These are phyloP conservation scores for Aphelocoma californica DNA, from an alignment of 2,797 vertebrate species.

Conservation along the genomic window DNA sequence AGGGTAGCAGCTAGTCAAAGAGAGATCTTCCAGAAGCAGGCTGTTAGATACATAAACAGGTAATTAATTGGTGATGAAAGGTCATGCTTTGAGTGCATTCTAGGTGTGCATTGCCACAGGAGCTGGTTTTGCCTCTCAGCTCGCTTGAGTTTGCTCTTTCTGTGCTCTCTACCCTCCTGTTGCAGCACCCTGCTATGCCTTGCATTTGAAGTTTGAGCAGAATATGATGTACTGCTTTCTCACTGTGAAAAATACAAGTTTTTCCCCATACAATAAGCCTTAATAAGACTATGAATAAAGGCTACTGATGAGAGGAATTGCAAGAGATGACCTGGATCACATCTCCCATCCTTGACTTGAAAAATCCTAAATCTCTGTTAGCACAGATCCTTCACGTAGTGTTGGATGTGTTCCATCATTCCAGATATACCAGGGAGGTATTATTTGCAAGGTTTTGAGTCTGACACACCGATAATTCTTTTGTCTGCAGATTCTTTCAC, in stretches of 20 bases:
- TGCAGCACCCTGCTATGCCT: neutral
- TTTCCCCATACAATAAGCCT: neutral
- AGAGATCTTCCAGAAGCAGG: neutral
- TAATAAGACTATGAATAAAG: constrained; percentile 55
- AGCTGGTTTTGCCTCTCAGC: neutral
- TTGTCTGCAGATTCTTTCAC: neutral
- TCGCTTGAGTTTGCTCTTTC: neutral
- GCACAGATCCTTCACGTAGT: neutral
- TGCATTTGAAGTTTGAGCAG: neutral
- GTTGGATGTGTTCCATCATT: neutral
- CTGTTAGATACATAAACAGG: neutral
- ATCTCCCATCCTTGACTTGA: constrained; percentile 75
- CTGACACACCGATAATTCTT: neutral
- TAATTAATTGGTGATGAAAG: neutral
- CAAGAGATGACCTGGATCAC: constrained; percentile 26
- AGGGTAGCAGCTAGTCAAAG: neutral
- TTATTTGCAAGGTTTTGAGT: neutral
- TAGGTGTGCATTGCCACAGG: neutral
- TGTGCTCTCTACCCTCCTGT: neutral
- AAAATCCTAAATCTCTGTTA: constrained; percentile 41
- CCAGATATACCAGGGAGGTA: neutral
- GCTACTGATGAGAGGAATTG: neutral
- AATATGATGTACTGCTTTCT: neutral
- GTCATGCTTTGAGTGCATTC: neutral
- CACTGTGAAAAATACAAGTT: neutral